Evolutionary conservation across 2,113 vertebrate species (phyloP).

Genomic region (Pachyramphus minor): DNA sequence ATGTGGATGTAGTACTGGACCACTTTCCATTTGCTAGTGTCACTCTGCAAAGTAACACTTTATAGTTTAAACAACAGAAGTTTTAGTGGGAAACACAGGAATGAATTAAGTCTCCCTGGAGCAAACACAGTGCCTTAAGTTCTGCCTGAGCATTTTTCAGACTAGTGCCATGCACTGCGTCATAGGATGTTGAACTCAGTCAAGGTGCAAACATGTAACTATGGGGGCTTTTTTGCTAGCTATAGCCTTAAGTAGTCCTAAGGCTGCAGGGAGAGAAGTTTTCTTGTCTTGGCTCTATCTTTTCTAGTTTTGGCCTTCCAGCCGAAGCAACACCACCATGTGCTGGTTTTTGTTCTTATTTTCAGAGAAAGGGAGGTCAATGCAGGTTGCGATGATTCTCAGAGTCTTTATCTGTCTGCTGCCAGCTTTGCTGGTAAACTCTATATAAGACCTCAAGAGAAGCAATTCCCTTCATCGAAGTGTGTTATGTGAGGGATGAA

Average conservation of each 20-base stretch:
- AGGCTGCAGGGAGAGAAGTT: neutral
- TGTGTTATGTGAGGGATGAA: neutral
- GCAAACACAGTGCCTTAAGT: neutral
- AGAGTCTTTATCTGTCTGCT: neutral
- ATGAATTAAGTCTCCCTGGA: neutral
- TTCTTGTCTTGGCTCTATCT: neutral
- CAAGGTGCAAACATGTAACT: neutral
- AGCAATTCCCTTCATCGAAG: neutral
- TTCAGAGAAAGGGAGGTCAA: neutral
- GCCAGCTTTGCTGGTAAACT: neutral
- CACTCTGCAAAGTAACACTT: neutral
- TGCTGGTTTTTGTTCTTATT: neutral
- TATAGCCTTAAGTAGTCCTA: neutral
- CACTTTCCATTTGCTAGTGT: neutral
- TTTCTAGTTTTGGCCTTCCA: neutral
- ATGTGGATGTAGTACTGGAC: neutral
- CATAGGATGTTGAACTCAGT: neutral
- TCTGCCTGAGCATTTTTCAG: neutral
- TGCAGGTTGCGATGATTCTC: neutral
- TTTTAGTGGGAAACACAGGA: too few species aligned
- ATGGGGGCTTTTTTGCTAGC: accelerated
- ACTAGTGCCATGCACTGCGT: neutral
- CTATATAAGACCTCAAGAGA: neutral
- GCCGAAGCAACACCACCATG: neutral
- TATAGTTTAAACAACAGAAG: neutral